Base-by-base conservation (phyloP, 2,113 vertebrate species). In the Athene noctua region DNA sequence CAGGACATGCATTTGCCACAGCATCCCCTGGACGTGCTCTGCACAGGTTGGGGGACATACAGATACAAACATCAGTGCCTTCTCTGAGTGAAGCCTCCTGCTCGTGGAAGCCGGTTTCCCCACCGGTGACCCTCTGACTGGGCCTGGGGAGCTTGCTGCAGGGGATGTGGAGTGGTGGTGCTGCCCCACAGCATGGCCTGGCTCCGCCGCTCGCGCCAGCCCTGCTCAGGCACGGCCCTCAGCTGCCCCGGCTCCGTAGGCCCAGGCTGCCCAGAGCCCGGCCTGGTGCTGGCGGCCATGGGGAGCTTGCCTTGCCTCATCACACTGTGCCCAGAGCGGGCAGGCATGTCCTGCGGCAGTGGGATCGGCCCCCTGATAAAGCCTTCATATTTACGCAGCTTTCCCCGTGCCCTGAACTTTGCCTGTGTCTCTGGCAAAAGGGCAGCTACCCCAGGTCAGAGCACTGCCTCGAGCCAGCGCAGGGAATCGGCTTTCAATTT, bases 381-480 rank as follows among this genome's bases (percentile, higher is more conserved):
- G 86, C 42, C 96, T 95, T 90, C 75, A 20, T 97, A 97, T 98
- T 97, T 98, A 86, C 86, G 94, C 95, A 97, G 97, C 95, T 96
- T 95, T 97, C 92, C 58, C 80, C 5, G 27, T 93, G 94, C 74
- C 87, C 95, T 91, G 95, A 90, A 95, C 96, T 95, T 89, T 94
- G 94, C 91, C 96, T 84, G 49, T 78, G 91, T 93, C 96, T 97
- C 96, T 97, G 96, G 96, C 75, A 92, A 89, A 86, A 98, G 97
- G 98, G 97, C 96, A 96, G 96, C 95, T 96, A 97, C 96, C 97
- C 86, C 63, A 79, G 98, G 98, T 98, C 98, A 98, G 97, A 97
- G 96, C 98, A 98, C 87, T 88, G 97, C 98, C 97, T 90, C 91
- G 25, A 97, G 98, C 98, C 85, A 98, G 90, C 38, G 2, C 3